Conservation (phyloP, 2,888 invertebrate species). For the Orthosia gothica region DNA sequence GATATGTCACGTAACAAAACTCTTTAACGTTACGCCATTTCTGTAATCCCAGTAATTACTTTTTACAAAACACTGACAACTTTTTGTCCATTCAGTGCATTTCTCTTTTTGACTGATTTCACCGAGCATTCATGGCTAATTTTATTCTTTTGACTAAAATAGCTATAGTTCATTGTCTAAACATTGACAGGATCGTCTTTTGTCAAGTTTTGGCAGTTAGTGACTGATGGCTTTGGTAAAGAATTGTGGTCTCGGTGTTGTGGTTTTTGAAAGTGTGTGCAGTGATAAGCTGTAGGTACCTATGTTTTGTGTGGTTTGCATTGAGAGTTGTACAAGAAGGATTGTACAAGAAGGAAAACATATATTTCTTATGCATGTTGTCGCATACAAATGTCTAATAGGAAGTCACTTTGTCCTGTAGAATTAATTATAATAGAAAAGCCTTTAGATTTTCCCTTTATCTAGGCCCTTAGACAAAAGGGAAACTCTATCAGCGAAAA, state of each 20-base stretch:
- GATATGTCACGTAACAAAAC: constrained; percentile 47
- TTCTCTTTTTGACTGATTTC: constrained; percentile 67
- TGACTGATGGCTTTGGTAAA: constrained; percentile 20
- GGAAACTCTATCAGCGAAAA: too few species aligned
- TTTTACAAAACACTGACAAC: constrained; percentile 64
- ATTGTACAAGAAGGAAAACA: not conserved
- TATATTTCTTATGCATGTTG: too few species aligned
- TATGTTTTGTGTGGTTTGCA: constrained; percentile 2
- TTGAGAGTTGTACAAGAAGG: not conserved
- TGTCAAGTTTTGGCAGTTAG: constrained; percentile 31
- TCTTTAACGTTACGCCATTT: constrained; percentile 61
- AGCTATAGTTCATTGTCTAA: constrained; percentile 32
- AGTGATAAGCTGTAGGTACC: not conserved
- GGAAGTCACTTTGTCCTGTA: too few species aligned
- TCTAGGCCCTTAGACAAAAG: too few species aligned
- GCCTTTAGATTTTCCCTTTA: too few species aligned
- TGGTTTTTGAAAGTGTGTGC: constrained; percentile 44
- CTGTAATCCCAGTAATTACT: constrained; percentile 69
- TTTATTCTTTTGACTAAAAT: constrained; percentile 48
- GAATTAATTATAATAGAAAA: too few species aligned
- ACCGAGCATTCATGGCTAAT: constrained; percentile 55
- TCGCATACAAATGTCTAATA: too few species aligned
- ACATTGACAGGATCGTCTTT: constrained; percentile 22
- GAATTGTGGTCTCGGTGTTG: not conserved
- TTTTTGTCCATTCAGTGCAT: constrained; percentile 49